A percentile compares a stretch with the other conserved stretches of the same genome.
Evolutionary conservation across 1,140 invertebrate species (phyloP).

Genomic region (Daktulosphaira vitifoliae): DNA sequence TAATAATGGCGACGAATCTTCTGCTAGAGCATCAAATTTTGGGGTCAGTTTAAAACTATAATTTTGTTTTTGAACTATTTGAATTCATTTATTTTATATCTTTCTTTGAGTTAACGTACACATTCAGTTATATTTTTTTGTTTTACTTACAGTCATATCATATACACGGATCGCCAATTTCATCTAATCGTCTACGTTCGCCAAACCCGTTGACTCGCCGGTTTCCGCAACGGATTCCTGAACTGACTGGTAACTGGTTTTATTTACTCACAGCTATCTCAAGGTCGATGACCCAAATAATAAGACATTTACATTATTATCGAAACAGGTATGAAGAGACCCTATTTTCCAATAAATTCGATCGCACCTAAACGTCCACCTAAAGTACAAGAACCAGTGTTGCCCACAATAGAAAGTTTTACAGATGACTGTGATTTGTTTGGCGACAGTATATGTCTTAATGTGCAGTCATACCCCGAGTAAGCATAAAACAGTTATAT

Average conservation of each 20-base stretch:
- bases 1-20: slow-evolving; percentile 43
- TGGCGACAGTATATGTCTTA: slow-evolving; percentile 63
- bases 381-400: background rate
- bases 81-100: too few species aligned
- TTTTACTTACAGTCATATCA: slow-evolving; percentile 8
- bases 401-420: background rate
- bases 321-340: slow-evolving; percentile 20
- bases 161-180: background rate
- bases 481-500: too few species aligned
- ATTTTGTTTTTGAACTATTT: background rate
- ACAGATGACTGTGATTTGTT: slow-evolving; percentile 58
- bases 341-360: background rate
- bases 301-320: slow-evolving; percentile 16
- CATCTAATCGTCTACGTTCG: background rate
- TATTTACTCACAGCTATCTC: slow-evolving; percentile 3
- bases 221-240: slow-evolving; percentile 20
- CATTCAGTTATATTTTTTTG: too few species aligned
- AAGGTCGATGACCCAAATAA: slow-evolving; percentile 32
- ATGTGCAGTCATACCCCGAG: slow-evolving; percentile 66
- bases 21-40: slow-evolving; percentile 34
- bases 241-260: slow-evolving; percentile 23
- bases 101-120: too few species aligned
- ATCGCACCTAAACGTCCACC: background rate
- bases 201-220: slow-evolving; percentile 13
- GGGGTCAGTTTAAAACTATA: slow-evolving; percentile 21